Evolutionary conservation across 2,888 invertebrate species (phyloP).

Genomic region (Nycteola revayana): DNA sequence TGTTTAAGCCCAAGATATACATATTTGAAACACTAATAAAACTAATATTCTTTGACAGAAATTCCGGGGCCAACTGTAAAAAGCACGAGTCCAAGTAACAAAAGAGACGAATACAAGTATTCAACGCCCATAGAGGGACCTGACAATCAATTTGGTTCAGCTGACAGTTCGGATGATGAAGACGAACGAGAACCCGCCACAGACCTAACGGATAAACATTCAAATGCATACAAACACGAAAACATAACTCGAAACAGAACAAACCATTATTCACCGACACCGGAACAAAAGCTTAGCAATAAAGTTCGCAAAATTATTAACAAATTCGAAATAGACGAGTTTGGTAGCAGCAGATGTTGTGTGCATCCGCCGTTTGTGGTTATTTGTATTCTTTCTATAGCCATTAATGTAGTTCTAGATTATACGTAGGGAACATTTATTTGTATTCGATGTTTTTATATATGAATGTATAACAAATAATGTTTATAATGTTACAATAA

Average conservation of each 20-base stretch:
- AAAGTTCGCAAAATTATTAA: constrained; percentile 68
- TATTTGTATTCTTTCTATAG: constrained; percentile 18
- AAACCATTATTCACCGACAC: constrained; percentile 36
- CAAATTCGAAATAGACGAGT: constrained; percentile 52
- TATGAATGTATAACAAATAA: constrained; percentile 5
- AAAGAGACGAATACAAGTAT: constrained; percentile 81
- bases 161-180: constrained; percentile 86
- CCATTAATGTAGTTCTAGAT: constrained; percentile 29
- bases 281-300: constrained; percentile 64
- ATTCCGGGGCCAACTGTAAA: constrained; percentile 87
- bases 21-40: no score
- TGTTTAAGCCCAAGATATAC: no score
- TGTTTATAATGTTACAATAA: constrained; percentile 22
- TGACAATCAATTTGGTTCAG: constrained; percentile 87
- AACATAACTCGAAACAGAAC: constrained; percentile 54
- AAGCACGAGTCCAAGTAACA: constrained; percentile 74
- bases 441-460: constrained; percentile 16
- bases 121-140: constrained; percentile 76
- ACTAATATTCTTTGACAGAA: constrained; percentile 72
- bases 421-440: constrained; percentile 31
- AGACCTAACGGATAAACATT: constrained; percentile 34
- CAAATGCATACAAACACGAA: constrained; percentile 30
- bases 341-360: constrained; percentile 34
- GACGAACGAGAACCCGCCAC: constrained; percentile 61
- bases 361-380: constrained; percentile 10